Percentiles rank a stretch among this genome's conserved stretches.
Evolutionary conservation across 1,140 invertebrate species (phyloP).

Genomic region (Brachionus koreanus): DNA sequence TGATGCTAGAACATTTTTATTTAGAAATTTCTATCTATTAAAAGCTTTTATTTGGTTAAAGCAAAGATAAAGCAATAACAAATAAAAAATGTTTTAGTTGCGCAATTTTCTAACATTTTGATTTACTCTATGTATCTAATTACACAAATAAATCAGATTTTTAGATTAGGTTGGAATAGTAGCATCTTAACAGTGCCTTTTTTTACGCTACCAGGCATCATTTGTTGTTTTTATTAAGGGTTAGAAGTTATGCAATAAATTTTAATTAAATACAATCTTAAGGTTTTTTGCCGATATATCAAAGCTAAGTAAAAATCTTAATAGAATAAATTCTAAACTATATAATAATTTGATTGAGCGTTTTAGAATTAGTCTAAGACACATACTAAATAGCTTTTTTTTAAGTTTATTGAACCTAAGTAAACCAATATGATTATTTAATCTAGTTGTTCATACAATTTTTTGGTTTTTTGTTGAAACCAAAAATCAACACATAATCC

Average conservation of each 20-base stretch:
- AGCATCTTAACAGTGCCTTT: not conserved
- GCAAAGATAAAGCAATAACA: not conserved
- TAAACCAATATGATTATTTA: not conserved
- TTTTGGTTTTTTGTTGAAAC: not conserved
- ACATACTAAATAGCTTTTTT: not conserved
- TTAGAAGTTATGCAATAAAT: not conserved
- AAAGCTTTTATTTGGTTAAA: not conserved
- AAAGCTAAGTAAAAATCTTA: not conserved
- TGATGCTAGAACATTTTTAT: no score
- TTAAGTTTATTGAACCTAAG: not conserved
- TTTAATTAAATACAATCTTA: not conserved
- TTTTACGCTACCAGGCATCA: not conserved
- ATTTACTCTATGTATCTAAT: not conserved
- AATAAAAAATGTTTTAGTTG: not conserved
- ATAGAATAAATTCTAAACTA: not conserved
- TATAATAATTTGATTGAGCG: not conserved
- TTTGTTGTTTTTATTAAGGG: not conserved
- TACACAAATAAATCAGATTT: not conserved
- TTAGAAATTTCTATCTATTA: no score
- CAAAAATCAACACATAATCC: no score
- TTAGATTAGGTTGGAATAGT: not conserved
- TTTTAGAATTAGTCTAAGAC: not conserved
- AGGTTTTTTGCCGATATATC: not conserved
- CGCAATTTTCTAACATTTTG: not conserved
- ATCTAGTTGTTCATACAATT: not conserved